Evolutionary conservation across 2,797 vertebrate species (phyloP).

Genomic region (Myotis vivesi): DNA sequence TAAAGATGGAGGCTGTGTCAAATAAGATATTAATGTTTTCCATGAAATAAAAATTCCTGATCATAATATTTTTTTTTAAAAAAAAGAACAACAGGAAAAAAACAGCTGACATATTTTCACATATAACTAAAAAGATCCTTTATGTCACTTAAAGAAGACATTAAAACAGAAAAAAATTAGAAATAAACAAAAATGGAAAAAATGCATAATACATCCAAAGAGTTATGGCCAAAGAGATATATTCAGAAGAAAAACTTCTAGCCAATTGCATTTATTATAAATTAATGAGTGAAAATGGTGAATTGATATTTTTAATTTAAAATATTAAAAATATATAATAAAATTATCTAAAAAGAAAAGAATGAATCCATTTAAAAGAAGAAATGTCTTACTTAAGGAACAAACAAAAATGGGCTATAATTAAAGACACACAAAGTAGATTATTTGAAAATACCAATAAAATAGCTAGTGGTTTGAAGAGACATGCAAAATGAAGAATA

Average conservation of each 20-base stretch:
- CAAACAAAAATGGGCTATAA: background rate
- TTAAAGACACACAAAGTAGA: background rate
- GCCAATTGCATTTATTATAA: background rate
- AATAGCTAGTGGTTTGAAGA: background rate
- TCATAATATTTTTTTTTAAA: background rate
- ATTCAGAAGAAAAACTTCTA: background rate
- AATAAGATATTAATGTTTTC: background rate
- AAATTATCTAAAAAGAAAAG: background rate
- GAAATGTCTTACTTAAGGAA: background rate
- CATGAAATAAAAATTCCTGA: background rate
- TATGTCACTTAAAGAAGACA: background rate
- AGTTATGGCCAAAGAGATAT: background rate
- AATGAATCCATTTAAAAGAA: background rate
- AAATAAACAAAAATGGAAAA: background rate
- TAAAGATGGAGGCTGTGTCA: background rate
- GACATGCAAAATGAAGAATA: background rate
- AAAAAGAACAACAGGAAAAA: background rate
- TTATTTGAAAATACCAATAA: constrained; percentile 17
- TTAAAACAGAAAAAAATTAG: background rate
- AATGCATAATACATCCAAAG: background rate
- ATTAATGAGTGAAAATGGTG: background rate
- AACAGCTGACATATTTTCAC: background rate
- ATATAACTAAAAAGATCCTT: background rate
- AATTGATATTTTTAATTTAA: constrained; percentile 1
- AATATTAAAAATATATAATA: background rate